These are phyloP conservation scores for Excalfactoria chinensis DNA, from an alignment of 2,113 vertebrate genomes.

Conservation along the genomic window DNA sequence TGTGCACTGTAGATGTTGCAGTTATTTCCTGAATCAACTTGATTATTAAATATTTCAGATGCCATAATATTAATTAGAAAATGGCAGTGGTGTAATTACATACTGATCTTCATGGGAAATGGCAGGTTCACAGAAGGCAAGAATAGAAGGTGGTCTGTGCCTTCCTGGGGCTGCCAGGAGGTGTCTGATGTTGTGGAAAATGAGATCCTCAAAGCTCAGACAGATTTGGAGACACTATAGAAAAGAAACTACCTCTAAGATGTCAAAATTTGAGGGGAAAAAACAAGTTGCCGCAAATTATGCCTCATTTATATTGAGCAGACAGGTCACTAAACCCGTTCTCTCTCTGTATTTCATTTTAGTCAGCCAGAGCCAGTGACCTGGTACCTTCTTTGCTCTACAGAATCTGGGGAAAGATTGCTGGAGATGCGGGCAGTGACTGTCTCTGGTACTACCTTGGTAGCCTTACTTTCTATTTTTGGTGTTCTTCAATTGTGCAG, in stretches of 20 bases:
- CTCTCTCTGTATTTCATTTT: not conserved
- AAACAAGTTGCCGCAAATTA: not conserved
- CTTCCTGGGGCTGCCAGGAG: not conserved
- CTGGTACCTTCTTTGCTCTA: not conserved
- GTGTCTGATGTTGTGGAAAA: not conserved
- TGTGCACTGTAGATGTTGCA: not conserved
- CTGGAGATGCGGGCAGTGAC: not conserved
- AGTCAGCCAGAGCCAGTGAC: not conserved
- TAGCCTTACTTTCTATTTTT: not conserved
- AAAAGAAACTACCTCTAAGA: not conserved
- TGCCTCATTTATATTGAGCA: not conserved
- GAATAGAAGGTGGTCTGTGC: not conserved
- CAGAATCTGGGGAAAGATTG: not conserved
- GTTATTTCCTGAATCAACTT: slow-evolving; percentile 5
- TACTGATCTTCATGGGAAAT: not conserved
- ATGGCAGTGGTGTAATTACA: not conserved
- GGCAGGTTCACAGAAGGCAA: not conserved
- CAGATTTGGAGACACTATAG: not conserved
- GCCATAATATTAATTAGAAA: slow-evolving; percentile 1
- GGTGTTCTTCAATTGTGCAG: not conserved
- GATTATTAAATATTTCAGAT: slow-evolving; percentile 18
- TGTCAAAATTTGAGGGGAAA: not conserved
- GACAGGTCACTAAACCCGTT: not conserved
- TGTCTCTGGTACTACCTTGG: not conserved
- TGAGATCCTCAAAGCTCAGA: not conserved